Evolutionary conservation across 2,113 vertebrate genomes (phyloP), one percentile per base, ranked within the genome.

Genomic region (Oostethus manadensis): DNA sequence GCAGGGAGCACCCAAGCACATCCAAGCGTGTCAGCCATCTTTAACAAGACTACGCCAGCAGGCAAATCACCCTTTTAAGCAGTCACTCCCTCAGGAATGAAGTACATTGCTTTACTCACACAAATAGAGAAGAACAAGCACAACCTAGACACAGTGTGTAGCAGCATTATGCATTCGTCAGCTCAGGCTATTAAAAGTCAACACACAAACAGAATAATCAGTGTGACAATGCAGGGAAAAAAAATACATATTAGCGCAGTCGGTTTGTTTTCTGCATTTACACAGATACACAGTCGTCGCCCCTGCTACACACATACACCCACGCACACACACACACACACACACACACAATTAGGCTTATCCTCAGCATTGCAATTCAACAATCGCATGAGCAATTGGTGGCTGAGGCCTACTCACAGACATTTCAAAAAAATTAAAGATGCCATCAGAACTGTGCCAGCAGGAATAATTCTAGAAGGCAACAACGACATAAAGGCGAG

Each of bases 1-100:
- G 68, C 77, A 66, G 86, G 86, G 76, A 76, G 80, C 72, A 46
- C 53, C 70, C 64, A 76, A 75, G 53, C 77, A 81, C 79, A 85
- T 87, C 79, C 86, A 87, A 86, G 82, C 79, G 64, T 77, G 80
- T 81, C 80, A 84, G 81, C 64, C 71, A 69, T 78, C 79, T 80
- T 84, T 80, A 84, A 81, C 80, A 78, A 64, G 77, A 77, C 77
- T 71, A 66, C 66, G 77, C 76, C 78, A 69, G 75, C 78, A 84
- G 82, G 82, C 84, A 84, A 86, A 86, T 79, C 79, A 80, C 56
- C 71, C 76, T 69, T 82, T 84, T 78, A 86, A 83, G 76, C 67
- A 79, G 74, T 56, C 56, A 68, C 63, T 73, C 82, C 70, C 80
- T 17, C 45, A 23, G 63, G 78, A 64, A 78, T 58, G 72, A 72